Evolutionary conservation across 2,797 vertebrate genomes (phyloP).

Genomic region (Aselliscus stoliczkanus): DNA sequence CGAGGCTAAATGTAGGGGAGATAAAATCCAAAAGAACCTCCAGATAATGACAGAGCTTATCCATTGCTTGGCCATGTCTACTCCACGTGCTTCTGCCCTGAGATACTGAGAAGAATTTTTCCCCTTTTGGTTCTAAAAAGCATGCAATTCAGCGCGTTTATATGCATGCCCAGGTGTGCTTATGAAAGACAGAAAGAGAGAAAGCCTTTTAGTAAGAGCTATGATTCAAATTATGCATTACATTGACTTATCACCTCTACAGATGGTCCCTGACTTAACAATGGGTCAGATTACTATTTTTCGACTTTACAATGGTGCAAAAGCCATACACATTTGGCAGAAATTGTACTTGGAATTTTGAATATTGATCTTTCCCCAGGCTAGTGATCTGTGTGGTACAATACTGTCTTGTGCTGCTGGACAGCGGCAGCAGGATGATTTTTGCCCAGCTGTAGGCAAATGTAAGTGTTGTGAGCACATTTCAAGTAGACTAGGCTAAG

Average conservation of each 20-base stretch:
- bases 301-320: not conserved
- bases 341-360: not conserved
- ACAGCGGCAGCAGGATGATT: not conserved
- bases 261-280: not conserved
- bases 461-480: not conserved
- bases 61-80: fast-evolving
- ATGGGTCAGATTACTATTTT: not conserved
- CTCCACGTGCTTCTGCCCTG: not conserved
- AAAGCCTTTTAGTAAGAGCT: not conserved
- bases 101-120: not conserved
- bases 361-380: not conserved
- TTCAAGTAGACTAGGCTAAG: not conserved
- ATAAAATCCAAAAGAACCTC: not conserved
- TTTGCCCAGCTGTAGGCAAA: not conserved
- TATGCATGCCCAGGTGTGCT: not conserved
- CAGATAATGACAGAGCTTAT: not conserved
- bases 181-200: not conserved
- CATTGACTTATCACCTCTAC: not conserved
- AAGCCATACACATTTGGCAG: not conserved
- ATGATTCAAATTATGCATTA: not conserved
- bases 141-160: not conserved
- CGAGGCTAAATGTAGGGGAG: not conserved
- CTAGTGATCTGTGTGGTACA: fast-evolving
- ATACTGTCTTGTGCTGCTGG: not conserved
- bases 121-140: not conserved